Base-by-base conservation (phyloP, 2,888 invertebrate species). In the Cistogaster globosa region DNA sequence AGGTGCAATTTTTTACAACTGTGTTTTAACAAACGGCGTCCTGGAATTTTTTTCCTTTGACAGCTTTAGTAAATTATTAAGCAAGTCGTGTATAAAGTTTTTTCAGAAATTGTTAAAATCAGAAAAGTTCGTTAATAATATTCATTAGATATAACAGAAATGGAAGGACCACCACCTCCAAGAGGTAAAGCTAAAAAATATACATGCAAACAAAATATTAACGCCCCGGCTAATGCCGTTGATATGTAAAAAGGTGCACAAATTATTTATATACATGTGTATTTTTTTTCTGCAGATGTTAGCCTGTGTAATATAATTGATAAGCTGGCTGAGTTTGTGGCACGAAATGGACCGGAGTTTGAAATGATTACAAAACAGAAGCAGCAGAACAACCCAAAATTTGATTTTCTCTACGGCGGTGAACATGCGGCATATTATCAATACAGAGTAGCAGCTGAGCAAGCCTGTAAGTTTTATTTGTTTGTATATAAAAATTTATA, bases 331-430 rank as follows among this genome's bases (percentile, higher is more conserved):
- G 98, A 98, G 93, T 99, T 99, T 95, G 99, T 99, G 88, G 99
- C 99, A 83, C 94, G 98, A 93, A 99, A 99, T 96, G 99, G 99
- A 74, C 98, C 98, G n/a, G 99, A 99, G 92, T 99, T 99, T 93
- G 99, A 99, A 94, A 96, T 97, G 93, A 99, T 99, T 97, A 99
- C 99, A 84, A 99, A 99, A 94, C 97, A 97, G 91, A 99, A 99
- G 93, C 99, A 99, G 93, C 97, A 98, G 93, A 98, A 97, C 92
- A 99, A 99, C 93, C 98, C 98, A 5, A 98, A 98, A 93, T 99
- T 99, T 94, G 96, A 97, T 90, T 99, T 99, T 94, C 94, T 99
- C 84, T 99, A 98, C 93, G 98, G 98, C 88, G 99, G 99, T 78
- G 98, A 98, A 91, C 96, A 96, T 93, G 98, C 96, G 93, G 97